phyloP scores from a whole-genome alignment of 2,888 invertebrate genomes.

The Achlya flavicornis region DNA sequence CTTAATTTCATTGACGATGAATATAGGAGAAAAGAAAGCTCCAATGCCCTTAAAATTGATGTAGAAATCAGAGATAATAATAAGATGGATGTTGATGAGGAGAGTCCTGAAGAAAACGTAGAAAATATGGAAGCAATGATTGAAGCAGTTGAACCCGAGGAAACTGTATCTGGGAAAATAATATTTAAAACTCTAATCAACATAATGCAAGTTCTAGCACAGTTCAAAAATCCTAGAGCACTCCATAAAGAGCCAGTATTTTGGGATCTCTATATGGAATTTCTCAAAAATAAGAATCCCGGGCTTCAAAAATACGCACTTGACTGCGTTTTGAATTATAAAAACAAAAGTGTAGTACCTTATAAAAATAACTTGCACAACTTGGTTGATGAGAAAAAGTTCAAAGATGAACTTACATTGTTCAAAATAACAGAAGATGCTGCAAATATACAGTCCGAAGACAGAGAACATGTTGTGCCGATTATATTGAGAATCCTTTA shows the following conservation, averaged over 20 bases:
- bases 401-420: slow-evolving; percentile 92
- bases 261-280: slow-evolving; percentile 89
- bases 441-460: slow-evolving; percentile 86
- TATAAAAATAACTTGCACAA: slow-evolving; percentile 92
- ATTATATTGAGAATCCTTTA: slow-evolving; percentile 91
- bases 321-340: slow-evolving; percentile 94
- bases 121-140: slow-evolving; percentile 66
- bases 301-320: slow-evolving; percentile 93
- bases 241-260: slow-evolving; percentile 90
- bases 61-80: slow-evolving; percentile 82
- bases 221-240: slow-evolving; percentile 91
- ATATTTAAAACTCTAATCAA: slow-evolving; percentile 84
- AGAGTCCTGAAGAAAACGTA: slow-evolving; percentile 47
- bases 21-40: slow-evolving; percentile 64
- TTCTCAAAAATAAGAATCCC: slow-evolving; percentile 90
- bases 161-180: slow-evolving; percentile 68
- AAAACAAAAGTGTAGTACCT: slow-evolving; percentile 89
- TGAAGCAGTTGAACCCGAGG: slow-evolving; percentile 59
- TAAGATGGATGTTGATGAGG: slow-evolving; percentile 61
- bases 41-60: slow-evolving; percentile 80
- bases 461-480: slow-evolving; percentile 90
- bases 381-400: slow-evolving; percentile 93
- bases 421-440: slow-evolving; percentile 91
- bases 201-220: slow-evolving; percentile 89
- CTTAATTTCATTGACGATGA: slow-evolving; percentile 90